Conservation (phyloP, 2,888 invertebrate species). For the Heliconius aoede region DNA sequence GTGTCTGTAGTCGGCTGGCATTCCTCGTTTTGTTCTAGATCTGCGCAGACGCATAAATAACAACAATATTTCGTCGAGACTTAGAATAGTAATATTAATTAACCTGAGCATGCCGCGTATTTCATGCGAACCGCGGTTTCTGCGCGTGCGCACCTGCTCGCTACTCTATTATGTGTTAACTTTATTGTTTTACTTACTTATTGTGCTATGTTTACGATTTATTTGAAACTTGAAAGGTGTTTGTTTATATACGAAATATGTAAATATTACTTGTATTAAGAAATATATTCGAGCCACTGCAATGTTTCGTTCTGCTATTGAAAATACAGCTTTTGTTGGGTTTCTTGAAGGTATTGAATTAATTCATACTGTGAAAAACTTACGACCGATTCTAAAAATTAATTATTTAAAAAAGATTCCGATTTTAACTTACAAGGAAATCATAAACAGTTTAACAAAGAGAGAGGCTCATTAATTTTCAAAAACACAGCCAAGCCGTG, state of each 20-base stretch:
- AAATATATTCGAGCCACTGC: not conserved
- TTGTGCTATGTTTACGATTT: conserved; percentile 37
- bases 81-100: conserved; percentile 70
- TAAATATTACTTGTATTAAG: conserved; percentile 12
- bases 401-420: conserved; percentile 25
- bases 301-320: not conserved
- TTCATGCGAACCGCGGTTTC: conserved; percentile 76
- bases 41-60: conserved; percentile 72
- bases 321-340: not conserved
- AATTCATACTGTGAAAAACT: not conserved
- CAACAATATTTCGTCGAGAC: conserved; percentile 72
- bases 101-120: conserved; percentile 64
- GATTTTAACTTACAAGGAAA: conserved; percentile 40
- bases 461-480: conserved; percentile 47
- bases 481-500: conserved; percentile 45
- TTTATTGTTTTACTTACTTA: conserved; percentile 58
- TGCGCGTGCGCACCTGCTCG: conserved; percentile 71
- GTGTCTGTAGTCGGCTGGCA: conserved; percentile 40
- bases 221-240: conserved; percentile 35
- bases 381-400: not conserved
- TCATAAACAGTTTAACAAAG: conserved; percentile 45
- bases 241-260: conserved; percentile 19
- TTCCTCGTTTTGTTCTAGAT: conserved; percentile 49
- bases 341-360: not conserved
- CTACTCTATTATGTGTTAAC: conserved; percentile 65